A percentile compares a stretch with the other conserved stretches of the same genome.
phyloP scores from a whole-genome alignment of 2,113 vertebrate genomes.

The Dicerorhinus sumatrensis region DNA sequence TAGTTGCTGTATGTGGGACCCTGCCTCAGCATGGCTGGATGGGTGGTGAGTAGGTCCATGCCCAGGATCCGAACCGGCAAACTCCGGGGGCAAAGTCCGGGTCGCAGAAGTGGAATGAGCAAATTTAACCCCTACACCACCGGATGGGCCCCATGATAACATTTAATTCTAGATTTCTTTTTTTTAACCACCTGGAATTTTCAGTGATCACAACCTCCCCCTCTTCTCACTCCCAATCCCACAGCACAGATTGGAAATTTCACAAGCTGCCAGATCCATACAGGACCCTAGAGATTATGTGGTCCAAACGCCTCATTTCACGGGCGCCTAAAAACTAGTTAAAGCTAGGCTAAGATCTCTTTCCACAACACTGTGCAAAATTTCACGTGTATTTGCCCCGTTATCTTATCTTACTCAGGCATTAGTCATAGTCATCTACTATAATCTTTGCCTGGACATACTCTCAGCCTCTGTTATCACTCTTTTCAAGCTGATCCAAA shows the following conservation, averaged over 20 bases:
- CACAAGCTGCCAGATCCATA: neutral
- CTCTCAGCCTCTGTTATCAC: neutral
- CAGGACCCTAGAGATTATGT: neutral
- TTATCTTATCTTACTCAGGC: neutral
- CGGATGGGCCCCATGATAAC: neutral
- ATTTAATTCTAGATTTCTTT: neutral
- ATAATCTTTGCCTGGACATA: neutral
- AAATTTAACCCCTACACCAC: no score
- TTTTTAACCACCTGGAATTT: slow-evolving; percentile 17
- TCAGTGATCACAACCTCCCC: neutral
- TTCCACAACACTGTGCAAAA: neutral
- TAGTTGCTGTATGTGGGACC: no score
- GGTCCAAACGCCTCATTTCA: neutral
- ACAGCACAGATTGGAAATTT: neutral
- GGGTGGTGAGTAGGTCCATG: no score
- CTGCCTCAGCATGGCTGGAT: no score
- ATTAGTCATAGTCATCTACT: neutral
- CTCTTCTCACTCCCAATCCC: neutral
- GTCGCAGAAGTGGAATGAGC: no score
- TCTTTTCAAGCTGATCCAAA: neutral
- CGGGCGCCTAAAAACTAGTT: neutral
- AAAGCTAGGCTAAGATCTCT: neutral
- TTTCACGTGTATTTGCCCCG: neutral
- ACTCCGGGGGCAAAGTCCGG: no score
- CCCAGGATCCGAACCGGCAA: no score